Base-by-base conservation (phyloP, 2,113 vertebrate species). In the Oceanodroma tethys region DNA sequence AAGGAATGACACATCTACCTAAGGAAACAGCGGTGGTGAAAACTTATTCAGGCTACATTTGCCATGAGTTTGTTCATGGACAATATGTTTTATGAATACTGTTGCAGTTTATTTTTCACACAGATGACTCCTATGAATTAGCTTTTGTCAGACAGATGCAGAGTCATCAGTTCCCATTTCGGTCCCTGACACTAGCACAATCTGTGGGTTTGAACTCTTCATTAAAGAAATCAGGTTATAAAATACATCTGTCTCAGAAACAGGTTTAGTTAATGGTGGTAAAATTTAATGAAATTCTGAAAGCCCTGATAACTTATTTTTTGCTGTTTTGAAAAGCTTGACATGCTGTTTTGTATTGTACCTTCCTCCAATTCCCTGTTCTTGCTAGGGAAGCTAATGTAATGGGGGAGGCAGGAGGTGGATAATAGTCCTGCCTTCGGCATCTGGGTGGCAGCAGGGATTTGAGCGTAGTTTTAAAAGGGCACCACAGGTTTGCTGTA, bases 191-290 rank as follows among this genome's bases (percentile, higher is more conserved):
- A 75, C 16, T 10, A 72, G 65, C 27, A 53, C 72, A 93, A 14
- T 66, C 71, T 90, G 53, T 52, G 47, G 25, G 32, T 82, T 93
- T 80, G 78, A 91, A 79, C 43, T 36, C 78, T 60, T 72, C 60
- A 60, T 91, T 95, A 79, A 87, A 86, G 53, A 90, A 83, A 90
- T n/a, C 62, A 45, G 36, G 45, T 86, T 90, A 92, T 74, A 86
- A 93, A 83, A 83, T 42, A 45, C 12, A 56, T 72, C 52, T 86
- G 19, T 78, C 55, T 94, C 18, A 36, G 80, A 86, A 93, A 91
- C 18, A 89, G 7, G 14, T 86, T 92, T 94, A 75, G 25, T 86
- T 95, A 94, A 95, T 65, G 12, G 9, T 63, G 22, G 38, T 79
- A 86, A 89, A 93, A 84, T 38, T 72, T 10, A 91, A 91, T 45